Conservation (phyloP, 2,888 invertebrate species). For the Dastarcus helophoroides region DNA sequence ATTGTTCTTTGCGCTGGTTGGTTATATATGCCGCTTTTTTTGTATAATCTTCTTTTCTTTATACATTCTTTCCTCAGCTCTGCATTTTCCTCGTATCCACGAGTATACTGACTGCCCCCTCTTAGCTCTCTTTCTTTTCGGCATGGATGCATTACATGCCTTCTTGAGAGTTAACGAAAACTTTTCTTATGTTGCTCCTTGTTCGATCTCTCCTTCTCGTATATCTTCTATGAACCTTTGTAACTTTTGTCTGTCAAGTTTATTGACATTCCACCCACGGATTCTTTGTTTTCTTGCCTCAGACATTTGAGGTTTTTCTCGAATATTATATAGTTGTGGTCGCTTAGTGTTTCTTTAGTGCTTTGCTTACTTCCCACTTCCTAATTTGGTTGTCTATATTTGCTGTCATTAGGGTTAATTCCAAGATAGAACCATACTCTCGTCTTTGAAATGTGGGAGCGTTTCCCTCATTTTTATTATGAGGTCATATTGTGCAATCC, state of each 20-base stretch:
- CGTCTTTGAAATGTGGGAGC: conserved; percentile 12
- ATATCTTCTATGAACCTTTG: background rate
- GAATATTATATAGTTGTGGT: conserved; percentile 15
- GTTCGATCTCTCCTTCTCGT: background rate
- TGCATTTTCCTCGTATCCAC: conserved; percentile 1
- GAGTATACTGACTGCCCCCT: background rate
- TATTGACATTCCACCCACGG: background rate
- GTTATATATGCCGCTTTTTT: background rate
- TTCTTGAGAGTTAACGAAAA: background rate
- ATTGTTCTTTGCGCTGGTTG: background rate
- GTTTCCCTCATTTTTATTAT: too few species aligned
- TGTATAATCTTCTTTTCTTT: background rate
- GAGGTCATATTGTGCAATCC: background rate
- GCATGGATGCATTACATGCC: background rate
- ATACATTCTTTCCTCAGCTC: conserved; percentile 1
- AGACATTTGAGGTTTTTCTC: background rate
- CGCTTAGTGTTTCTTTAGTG: conserved; percentile 13
- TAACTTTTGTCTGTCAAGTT: background rate
- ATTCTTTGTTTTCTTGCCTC: background rate
- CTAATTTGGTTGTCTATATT: conserved; percentile 1
- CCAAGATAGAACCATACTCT: conserved; percentile 14
- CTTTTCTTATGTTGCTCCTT: too few species aligned
- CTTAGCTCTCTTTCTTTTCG: background rate
- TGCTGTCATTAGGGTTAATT: conserved; percentile 13
- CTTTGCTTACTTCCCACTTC: conserved; percentile 12